Evolutionary conservation across 2,113 vertebrate species (phyloP).

Genomic region (Brienomyrus brachyistius): DNA sequence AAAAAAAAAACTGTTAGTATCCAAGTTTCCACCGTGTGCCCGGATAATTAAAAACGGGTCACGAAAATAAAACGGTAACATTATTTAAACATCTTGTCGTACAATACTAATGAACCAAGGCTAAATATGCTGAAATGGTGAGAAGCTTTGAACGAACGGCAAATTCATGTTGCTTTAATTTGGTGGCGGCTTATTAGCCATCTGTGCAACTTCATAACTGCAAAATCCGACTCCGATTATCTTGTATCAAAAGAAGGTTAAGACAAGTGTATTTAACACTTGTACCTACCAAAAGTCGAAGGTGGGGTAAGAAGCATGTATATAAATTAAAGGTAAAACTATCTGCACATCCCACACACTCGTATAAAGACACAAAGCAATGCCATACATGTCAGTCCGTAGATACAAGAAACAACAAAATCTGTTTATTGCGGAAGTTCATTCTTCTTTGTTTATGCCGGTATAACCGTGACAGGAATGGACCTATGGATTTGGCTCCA

Average conservation of each 20-base stretch:
- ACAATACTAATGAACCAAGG: background rate
- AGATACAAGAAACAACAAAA: background rate
- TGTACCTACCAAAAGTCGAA: background rate
- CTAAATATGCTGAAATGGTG: background rate
- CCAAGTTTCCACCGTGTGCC: background rate
- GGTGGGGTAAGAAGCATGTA: background rate
- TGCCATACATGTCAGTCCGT: background rate
- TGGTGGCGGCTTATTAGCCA: background rate
- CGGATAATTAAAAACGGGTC: background rate
- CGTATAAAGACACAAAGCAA: background rate
- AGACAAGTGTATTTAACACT: background rate
- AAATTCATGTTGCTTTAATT: background rate
- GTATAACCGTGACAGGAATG: background rate
- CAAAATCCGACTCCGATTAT: background rate
- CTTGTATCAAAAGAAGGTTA: background rate
- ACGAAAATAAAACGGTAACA: background rate
- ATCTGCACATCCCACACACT: background rate
- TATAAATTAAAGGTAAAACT: background rate
- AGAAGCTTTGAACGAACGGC: background rate
- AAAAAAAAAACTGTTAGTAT: background rate
- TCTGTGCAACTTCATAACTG: background rate
- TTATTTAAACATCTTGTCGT: background rate
- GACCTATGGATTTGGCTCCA: background rate
- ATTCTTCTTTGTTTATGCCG: background rate
- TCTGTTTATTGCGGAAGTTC: background rate